Conservation (phyloP, 2,888 invertebrate species). For the Lissonota sp. region DNA sequence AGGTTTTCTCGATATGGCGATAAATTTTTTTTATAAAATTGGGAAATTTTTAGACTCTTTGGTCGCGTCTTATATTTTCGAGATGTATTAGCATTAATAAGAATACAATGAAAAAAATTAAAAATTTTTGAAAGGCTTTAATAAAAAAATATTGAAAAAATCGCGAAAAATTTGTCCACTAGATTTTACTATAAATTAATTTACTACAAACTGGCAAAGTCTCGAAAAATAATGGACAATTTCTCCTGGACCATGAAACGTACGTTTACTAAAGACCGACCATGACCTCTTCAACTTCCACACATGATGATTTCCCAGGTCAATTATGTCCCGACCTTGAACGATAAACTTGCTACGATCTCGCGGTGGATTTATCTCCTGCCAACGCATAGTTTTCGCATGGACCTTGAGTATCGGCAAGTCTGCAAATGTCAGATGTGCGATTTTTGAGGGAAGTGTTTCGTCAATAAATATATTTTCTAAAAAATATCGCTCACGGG, state of each 20-base stretch:
- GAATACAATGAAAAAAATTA: too few species aligned
- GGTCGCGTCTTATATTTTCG: too few species aligned
- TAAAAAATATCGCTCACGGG: neutral
- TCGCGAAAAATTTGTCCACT: neutral
- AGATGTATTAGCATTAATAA: too few species aligned
- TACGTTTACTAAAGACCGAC: slow-evolving; percentile 61
- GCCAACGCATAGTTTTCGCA: slow-evolving; percentile 81
- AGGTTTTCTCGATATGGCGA: too few species aligned
- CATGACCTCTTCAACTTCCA: slow-evolving; percentile 64
- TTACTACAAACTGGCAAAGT: too few species aligned
- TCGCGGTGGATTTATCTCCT: slow-evolving; percentile 73
- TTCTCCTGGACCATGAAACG: slow-evolving; percentile 29
- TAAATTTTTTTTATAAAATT: too few species aligned
- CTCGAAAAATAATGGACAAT: too few species aligned
- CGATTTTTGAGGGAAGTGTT: too few species aligned
- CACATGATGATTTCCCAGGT: slow-evolving; percentile 79
- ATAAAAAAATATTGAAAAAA: slow-evolving; percentile 4
- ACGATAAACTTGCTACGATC: slow-evolving; percentile 81
- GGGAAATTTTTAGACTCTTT: too few species aligned
- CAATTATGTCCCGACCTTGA: slow-evolving; percentile 73
- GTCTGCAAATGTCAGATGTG: slow-evolving; percentile 40
- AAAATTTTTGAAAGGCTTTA: too few species aligned
- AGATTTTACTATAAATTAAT: too few species aligned
- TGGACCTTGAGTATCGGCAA: slow-evolving; percentile 80
- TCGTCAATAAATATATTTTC: too few species aligned